A percentile compares a stretch with the other conserved stretches of the same genome.
phyloP scores from a whole-genome alignment of 2,888 invertebrate genomes.

The Galerucella calmariensis region DNA sequence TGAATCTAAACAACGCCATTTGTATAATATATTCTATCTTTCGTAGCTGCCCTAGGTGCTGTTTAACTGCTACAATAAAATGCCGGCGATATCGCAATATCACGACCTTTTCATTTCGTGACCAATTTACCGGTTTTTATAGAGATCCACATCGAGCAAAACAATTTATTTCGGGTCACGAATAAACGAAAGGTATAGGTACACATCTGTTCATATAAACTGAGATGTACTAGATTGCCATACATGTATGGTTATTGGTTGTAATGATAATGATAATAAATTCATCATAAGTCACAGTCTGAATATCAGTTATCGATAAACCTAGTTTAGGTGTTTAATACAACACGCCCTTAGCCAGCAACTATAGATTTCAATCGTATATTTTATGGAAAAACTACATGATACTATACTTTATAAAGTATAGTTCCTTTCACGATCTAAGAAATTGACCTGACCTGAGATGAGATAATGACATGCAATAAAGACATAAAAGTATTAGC shows the following conservation, averaged over 20 bases:
- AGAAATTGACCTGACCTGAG: no score
- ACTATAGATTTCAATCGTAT: no score
- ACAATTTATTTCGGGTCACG: conserved; percentile 21
- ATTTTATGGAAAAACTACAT: no score
- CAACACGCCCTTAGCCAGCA: no score
- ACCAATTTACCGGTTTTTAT: conserved; percentile 21
- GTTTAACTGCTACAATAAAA: background rate
- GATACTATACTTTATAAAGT: no score
- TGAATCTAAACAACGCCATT: background rate
- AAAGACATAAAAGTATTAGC: no score
- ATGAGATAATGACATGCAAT: no score
- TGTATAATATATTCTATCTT: background rate
- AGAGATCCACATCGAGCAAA: conserved; percentile 16
- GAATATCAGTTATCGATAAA: no score
- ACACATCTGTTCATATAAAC: background rate
- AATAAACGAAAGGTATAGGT: conserved; percentile 11
- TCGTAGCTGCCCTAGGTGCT: conserved; percentile 1
- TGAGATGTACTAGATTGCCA: background rate
- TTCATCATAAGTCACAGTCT: no score
- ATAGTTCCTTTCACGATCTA: no score
- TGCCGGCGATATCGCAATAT: background rate
- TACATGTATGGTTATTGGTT: background rate
- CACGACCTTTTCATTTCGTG: conserved; percentile 20
- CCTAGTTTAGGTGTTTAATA: no score
- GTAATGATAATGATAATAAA: background rate